Base-by-base conservation (phyloP, 2,113 vertebrate genomes). In the Tupaia tana region DNA sequence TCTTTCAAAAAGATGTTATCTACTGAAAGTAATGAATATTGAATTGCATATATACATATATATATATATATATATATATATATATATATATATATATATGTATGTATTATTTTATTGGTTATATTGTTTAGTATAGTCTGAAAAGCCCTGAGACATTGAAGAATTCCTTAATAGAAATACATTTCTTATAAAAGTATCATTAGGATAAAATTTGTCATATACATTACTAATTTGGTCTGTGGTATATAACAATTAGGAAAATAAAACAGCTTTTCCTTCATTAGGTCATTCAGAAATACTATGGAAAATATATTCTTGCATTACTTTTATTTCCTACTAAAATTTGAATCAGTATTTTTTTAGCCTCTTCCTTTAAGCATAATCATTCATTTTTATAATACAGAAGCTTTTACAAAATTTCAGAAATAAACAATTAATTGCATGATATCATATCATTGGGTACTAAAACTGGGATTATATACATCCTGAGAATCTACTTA, bases 231-330 rank as follows among this genome's bases (percentile, higher is more conserved):
- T n/a, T 56, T 15, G 54, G 34, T 24, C 34, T 29, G 9, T 81
- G 13, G 54, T 56, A 58, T 43, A 70, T 54, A 56, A 14, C 8
- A 58, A 16, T 56, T 56, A 66, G 27, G 12, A 66, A 61, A 52
- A 73, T 43, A 88, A 24, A 34, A 5, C 13, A 81, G 63, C 66
- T 73, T 88, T 29, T 24, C 13, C 20, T 27, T 86, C 15, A 10
- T 86, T 8, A 3, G 64, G 64, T 64, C 34, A 93, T 73, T 81
- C 29, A 93, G 22, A 80, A 63, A 3, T 70, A 7, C 20, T 73
- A 34, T 87, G 1, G 70, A 93, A 93, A 54, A 63, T 70, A 87
- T 63, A 64, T 83, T 77, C 31, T 83, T 93, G 61, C 27, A 75
- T 69, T 75, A 52, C 29, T 75, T 59, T 86, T 59, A 78, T 83